Evolutionary conservation across 1,140 invertebrate species (phyloP), one percentile per base, ranked within the genome.

Genomic region (Drosophila ambigua): DNA sequence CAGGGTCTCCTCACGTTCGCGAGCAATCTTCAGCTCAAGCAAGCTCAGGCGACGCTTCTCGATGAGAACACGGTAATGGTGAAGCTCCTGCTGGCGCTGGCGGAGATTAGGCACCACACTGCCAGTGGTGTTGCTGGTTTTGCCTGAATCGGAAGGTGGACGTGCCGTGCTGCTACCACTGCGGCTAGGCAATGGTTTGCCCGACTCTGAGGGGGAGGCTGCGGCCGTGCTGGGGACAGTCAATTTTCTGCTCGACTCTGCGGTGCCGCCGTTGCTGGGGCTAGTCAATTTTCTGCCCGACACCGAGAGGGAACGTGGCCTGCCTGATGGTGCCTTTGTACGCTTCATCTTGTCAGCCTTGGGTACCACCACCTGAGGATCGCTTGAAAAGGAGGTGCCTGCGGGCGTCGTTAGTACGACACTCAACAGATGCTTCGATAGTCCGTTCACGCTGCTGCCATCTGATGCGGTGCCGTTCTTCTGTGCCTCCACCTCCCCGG

Each of bases 1-100:
- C 43, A 90, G 23, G 9, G 90, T 68, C 28, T 91, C 89, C 35
- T 90, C 84, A 2, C 84, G 74, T 54, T 91, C 89, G 9, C 89
- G 76, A 11, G 68, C 66, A 7, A 91, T 77, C 48, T 91, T 91
- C 3, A 91, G 35, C 43, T 91, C 81, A 2, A 91, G 57, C 0
- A 91, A 53, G 41, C 89, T 79, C 15, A 91, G 58, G 2, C 89
- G 89, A 6, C 85, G 74, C 41, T 75, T 69, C 51, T 91, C 89
- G 7, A 91, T 73, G 16, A 67, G 61, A 23, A 91, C 44, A 8
- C 90, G 89, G 52, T 75, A 77, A 16, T 72, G 79, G 72, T 91
- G 89, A 2, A 91, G 46, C 35, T 91, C 89, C 28, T 63, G 62
- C 54, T 91, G 84, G 4, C 89, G 77, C 31, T 91, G 84, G 0